These are phyloP conservation scores for Margaritifera margaritifera DNA, from an alignment of 2,888 invertebrate genomes.

Conservation along the genomic window DNA sequence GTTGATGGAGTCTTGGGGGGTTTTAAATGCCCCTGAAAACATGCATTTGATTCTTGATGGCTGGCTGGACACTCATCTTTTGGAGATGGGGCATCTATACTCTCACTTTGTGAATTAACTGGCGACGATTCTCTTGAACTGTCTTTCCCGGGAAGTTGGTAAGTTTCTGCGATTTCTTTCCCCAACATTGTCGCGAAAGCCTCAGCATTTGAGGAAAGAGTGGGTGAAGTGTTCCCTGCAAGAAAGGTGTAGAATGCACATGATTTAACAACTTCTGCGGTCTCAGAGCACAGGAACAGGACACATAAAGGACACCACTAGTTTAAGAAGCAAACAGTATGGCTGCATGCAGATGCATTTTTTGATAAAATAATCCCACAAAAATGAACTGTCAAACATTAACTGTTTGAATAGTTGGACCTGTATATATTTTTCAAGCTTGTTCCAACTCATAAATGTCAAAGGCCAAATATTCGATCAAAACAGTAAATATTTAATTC, in stretches of 20 bases:
- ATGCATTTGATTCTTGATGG: constrained; percentile 17
- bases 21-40: no score
- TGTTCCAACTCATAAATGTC: no score
- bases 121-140: constrained; percentile 31
- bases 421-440: no score
- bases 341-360: no score
- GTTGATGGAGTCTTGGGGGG: constrained; percentile 38
- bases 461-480: no score
- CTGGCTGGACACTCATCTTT: constrained; percentile 28
- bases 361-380: no score
- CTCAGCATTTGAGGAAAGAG: constrained; percentile 66
- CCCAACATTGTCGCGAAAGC: constrained; percentile 78
- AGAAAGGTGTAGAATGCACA: constrained; percentile 70
- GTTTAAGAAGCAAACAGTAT: no score
- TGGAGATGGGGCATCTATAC: constrained; percentile 29
- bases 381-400: no score
- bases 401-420: no score
- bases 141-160: constrained; percentile 69
- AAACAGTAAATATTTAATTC: no score
- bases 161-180: constrained; percentile 85
- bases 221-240: constrained; percentile 56
- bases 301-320: no score
- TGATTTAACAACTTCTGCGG: constrained; percentile 29
- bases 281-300: background rate
- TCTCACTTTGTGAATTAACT: constrained; percentile 19